These are phyloP conservation scores for Tonatia bakeri DNA, from an alignment of 2,113 vertebrate genomes.

Conservation along the genomic window DNA sequence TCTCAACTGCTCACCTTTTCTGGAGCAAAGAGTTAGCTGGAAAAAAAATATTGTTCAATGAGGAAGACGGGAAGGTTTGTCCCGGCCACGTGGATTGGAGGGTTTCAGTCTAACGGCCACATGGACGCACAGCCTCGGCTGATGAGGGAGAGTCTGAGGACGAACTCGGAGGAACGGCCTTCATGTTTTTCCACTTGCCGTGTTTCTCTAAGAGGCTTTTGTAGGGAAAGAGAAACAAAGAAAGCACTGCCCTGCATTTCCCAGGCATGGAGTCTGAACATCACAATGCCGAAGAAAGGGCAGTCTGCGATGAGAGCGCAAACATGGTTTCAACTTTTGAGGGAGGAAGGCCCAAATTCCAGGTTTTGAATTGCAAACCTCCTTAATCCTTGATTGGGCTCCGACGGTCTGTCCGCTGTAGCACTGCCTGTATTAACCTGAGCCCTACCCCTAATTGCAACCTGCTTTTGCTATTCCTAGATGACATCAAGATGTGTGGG, in stretches of 20 bases:
- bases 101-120: background rate
- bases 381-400: constrained; percentile 75
- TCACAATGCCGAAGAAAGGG: constrained; percentile 63
- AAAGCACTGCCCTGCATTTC: background rate
- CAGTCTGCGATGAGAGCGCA: constrained; percentile 71
- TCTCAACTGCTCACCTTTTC: background rate
- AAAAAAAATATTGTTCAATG: background rate
- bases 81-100: background rate
- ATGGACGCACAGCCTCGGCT: background rate
- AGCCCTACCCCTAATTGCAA: constrained; percentile 78
- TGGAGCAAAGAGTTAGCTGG: background rate
- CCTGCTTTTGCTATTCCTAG: constrained; percentile 77
- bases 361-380: constrained; percentile 74
- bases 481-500: constrained; percentile 82
- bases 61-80: background rate
- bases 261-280: constrained; percentile 41
- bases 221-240: constrained; percentile 27
- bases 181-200: background rate
- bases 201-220: background rate
- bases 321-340: constrained; percentile 68
- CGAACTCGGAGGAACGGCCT: background rate
- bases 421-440: constrained; percentile 75
- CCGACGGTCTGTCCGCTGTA: constrained; percentile 73
- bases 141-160: background rate
- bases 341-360: constrained; percentile 70